Conservation (phyloP, 2,888 invertebrate genomes). For the Hydrotaea cyrtoneurina region DNA sequence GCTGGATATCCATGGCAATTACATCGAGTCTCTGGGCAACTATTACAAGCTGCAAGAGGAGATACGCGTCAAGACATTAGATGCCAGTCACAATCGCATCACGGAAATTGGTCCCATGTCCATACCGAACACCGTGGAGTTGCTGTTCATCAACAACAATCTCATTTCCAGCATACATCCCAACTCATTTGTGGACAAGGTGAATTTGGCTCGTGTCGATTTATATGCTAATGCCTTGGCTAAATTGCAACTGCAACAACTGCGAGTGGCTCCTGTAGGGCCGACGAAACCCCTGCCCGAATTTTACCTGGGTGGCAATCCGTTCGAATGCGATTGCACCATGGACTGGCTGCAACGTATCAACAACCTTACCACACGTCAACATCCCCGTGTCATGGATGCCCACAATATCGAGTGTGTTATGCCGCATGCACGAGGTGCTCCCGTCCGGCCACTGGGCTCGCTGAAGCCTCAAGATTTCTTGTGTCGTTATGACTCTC, state of each 20-base stretch:
- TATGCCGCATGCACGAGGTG: constrained; percentile 92
- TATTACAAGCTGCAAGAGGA: constrained; percentile 93
- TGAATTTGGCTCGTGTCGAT: constrained; percentile 92
- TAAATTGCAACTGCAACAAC: constrained; percentile 90
- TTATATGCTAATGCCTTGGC: constrained; percentile 94
- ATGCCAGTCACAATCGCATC: constrained; percentile 94
- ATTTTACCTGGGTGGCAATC: constrained; percentile 95
- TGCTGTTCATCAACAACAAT: constrained; percentile 94
- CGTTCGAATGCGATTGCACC: constrained; percentile 96
- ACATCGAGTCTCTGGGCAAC: constrained; percentile 92
- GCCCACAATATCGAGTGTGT: constrained; percentile 93
- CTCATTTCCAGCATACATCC: constrained; percentile 89
- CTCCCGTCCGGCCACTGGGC: constrained; percentile 89
- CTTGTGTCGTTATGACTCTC: constrained; percentile 94
- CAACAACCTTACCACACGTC: constrained; percentile 92
- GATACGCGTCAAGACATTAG: constrained; percentile 92
- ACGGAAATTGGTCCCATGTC: constrained; percentile 90
- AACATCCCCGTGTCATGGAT: constrained; percentile 94
- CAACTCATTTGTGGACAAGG: constrained; percentile 93
- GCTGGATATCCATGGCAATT: constrained; percentile 95
- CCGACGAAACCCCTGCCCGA: constrained; percentile 88
- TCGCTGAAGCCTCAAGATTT: constrained; percentile 92
- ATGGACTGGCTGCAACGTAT: constrained; percentile 97
- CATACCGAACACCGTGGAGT: constrained; percentile 93
- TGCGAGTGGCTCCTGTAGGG: constrained; percentile 86